Base-by-base conservation (phyloP, 2,797 vertebrate genomes). In the Muraenolepis orangiensis region DNA sequence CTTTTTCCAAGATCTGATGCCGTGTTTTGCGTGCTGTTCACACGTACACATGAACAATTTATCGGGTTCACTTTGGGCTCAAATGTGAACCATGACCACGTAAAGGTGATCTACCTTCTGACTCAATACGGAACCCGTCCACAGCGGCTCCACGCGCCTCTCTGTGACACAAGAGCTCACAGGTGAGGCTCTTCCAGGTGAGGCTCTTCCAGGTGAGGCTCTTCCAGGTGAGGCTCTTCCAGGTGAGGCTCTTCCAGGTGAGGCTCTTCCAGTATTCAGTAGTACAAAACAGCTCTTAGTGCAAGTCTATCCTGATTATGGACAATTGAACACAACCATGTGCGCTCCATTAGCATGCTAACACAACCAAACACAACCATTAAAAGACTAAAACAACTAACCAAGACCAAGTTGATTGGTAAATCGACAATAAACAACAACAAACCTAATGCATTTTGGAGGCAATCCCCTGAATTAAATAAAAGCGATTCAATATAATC, bases 241-340 rank as follows among this genome's bases (percentile, higher is more conserved):
- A n/a, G n/a, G n/a, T 74, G 70, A 38, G 67, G 30, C 51, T 30
- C 10, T 38, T 38, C 29, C 42, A 73, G 26, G 69, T 71, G 64
- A 68, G 78, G 26, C 78, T 46, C 46, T 66, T 71, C 61, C 72
- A 73, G 72, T 76, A 80, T 76, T 91, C 91, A 92, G 91, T 91
- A 92, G 91, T 91, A 89, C 79, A 82, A 72, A 83, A 85, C 70
- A 82, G 76, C 70, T 72, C 66, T 74, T 78, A 89, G 91, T 91
- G 90, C 90, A 93, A 91, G 75, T 90, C 82, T 88, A 86, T 77
- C 71, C 75, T 76, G 46, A 80, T 71, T 36, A 68, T 57, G 66
- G 72, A 51, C 28, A 69, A 32, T 8, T 7, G n/a, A 77, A 72
- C 72, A 78, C 46, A 11, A 74, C 71, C 0, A 20, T 10, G 51